Percentiles rank a stretch among this genome's conserved stretches.
Evolutionary conservation across 2,888 invertebrate genomes (phyloP).

Genomic region (Epinotia bilunana): DNA sequence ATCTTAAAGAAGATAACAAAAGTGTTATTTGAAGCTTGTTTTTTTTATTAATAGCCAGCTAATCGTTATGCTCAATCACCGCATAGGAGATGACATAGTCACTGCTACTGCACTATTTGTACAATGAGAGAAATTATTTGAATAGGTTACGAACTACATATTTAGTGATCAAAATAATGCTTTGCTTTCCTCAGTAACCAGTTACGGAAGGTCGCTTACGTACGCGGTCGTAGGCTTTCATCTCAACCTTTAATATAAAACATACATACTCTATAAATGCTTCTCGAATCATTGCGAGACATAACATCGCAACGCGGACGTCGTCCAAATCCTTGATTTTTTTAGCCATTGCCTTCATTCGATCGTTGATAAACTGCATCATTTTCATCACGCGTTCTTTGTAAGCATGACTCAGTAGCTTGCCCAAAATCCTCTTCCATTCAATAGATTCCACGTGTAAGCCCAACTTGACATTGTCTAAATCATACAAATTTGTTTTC

Average conservation of each 20-base stretch:
- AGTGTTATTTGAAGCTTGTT: too few species aligned
- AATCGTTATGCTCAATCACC: too few species aligned
- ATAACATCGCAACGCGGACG: conserved; percentile 91
- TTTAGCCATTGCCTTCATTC: conserved; percentile 88
- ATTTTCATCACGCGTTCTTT: conserved; percentile 88
- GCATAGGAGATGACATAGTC: too few species aligned
- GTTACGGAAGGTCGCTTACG: too few species aligned
- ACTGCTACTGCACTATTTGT: too few species aligned
- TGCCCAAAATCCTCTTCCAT: conserved; percentile 91
- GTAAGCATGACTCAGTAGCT: conserved; percentile 87
- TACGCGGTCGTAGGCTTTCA: neutral
- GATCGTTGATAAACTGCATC: conserved; percentile 90
- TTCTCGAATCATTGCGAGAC: conserved; percentile 89
- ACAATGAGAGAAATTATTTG: too few species aligned
- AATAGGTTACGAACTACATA: too few species aligned
- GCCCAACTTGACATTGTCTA: conserved; percentile 87
- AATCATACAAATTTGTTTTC: conserved; percentile 41
- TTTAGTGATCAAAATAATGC: too few species aligned
- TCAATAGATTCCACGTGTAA: conserved; percentile 90
- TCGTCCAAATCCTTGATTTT: conserved; percentile 91
- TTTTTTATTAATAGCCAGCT: too few species aligned
- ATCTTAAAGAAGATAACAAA: too few species aligned
- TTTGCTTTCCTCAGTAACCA: too few species aligned
- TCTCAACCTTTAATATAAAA: neutral
- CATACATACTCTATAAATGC: conserved; percentile 86